Conservation (phyloP, 1,140 invertebrate genomes). For the Drosophila serrata region DNA sequence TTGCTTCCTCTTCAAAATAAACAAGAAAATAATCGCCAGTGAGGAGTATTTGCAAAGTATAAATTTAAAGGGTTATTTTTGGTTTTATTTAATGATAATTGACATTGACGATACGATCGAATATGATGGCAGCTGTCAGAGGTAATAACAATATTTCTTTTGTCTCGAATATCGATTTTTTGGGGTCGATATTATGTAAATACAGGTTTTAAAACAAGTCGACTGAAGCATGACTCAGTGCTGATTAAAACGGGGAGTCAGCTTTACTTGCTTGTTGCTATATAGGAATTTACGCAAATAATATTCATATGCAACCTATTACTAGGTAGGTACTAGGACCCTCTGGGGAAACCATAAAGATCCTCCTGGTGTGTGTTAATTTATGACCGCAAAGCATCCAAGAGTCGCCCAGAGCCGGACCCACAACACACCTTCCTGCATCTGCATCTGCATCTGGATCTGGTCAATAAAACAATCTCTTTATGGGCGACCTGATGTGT, state of each 20-base stretch:
- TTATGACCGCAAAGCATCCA: constrained; percentile 56
- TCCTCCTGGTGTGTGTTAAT: constrained; percentile 16
- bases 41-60: constrained; percentile 44
- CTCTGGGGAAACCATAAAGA: constrained; percentile 1
- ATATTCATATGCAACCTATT: not conserved
- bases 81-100: constrained; percentile 64
- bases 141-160: constrained; percentile 58
- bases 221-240: constrained; percentile 53
- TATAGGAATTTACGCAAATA: not conserved
- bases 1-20: constrained; percentile 22
- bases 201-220: constrained; percentile 46
- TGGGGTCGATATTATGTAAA: constrained; percentile 54
- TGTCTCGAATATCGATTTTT: constrained; percentile 27
- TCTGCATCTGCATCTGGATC: constrained; percentile 35
- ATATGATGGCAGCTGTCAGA: constrained; percentile 78
- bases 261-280: not conserved
- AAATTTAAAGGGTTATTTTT: constrained; percentile 62
- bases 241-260: not conserved
- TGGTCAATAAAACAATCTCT: constrained; percentile 68
- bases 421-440: constrained; percentile 31
- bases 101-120: constrained; percentile 61
- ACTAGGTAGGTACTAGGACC: not conserved
- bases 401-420: constrained; percentile 53
- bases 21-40: constrained; percentile 11
- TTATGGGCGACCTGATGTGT: constrained; percentile 54